phyloP scores from a whole-genome alignment of 2,797 vertebrate genomes.

The Cossypha polioptera region DNA sequence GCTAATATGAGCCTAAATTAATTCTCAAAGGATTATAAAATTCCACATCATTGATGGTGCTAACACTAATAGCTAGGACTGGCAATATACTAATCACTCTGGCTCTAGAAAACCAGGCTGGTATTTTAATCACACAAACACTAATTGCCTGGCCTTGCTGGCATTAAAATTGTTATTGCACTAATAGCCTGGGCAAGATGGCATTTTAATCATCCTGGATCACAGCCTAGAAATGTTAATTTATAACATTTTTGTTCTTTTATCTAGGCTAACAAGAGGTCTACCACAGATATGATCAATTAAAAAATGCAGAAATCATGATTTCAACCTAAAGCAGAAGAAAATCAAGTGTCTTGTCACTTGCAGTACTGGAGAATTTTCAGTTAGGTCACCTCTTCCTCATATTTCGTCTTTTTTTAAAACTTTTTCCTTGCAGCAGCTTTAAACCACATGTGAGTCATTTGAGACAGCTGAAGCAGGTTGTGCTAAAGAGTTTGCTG shows the following conservation, averaged over 20 bases:
- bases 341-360: not conserved
- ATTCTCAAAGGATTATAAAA: not conserved
- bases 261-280: not conserved
- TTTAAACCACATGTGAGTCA: not conserved
- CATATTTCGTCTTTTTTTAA: accelerated
- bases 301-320: not conserved
- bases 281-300: not conserved
- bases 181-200: not conserved
- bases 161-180: not conserved
- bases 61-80: not conserved
- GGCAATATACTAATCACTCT: not conserved
- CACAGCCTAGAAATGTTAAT: not conserved
- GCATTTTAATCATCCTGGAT: slow-evolving; percentile 45
- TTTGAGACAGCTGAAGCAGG: not conserved
- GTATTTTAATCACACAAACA: slow-evolving; percentile 31
- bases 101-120: not conserved
- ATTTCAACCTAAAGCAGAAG: not conserved
- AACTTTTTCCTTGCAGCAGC: not conserved
- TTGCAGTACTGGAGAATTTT: not conserved
- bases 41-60: not conserved
- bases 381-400: not conserved
- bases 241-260: not conserved
- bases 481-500: not conserved
- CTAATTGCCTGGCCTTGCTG: slow-evolving; percentile 5
- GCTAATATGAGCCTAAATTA: not conserved